A percentile compares a stretch with the other conserved stretches of the same genome.
Conservation (phyloP, 2,888 invertebrate species). For the Chesias legatella region DNA sequence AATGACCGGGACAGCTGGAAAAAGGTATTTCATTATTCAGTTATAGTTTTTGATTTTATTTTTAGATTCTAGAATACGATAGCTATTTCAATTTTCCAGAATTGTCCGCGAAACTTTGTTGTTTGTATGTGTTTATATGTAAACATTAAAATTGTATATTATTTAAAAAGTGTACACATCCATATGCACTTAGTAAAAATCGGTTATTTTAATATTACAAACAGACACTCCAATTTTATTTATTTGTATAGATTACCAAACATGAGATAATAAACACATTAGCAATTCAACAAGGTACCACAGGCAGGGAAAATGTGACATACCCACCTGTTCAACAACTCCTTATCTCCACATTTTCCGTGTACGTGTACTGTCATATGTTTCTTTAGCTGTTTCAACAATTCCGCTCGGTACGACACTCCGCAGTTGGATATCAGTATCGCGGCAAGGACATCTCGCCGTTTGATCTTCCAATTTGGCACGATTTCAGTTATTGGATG, state of each 20-base stretch:
- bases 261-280: too few relatives aligned
- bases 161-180: too few relatives aligned
- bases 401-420: constrained; percentile 70
- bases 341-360: constrained; percentile 72
- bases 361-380: constrained; percentile 80
- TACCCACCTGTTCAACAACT: constrained; percentile 25
- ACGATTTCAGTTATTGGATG: constrained; percentile 35
- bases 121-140: too few relatives aligned
- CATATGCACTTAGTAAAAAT: too few relatives aligned
- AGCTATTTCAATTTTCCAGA: too few relatives aligned
- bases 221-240: too few relatives aligned
- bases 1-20: constrained; percentile 84
- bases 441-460: constrained; percentile 65
- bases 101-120: too few relatives aligned
- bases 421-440: constrained; percentile 82
- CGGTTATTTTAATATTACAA: too few relatives aligned
- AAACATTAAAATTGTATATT: too few relatives aligned
- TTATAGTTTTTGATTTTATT: too few relatives aligned
- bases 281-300: neutral
- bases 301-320: neutral
- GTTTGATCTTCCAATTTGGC: constrained; percentile 66
- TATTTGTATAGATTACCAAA: too few relatives aligned
- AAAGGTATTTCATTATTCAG: constrained; percentile 8
- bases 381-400: constrained; percentile 77
- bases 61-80: too few relatives aligned